These are phyloP conservation scores for Anorthoa munda DNA, from an alignment of 2,888 invertebrate species.

Conservation along the genomic window DNA sequence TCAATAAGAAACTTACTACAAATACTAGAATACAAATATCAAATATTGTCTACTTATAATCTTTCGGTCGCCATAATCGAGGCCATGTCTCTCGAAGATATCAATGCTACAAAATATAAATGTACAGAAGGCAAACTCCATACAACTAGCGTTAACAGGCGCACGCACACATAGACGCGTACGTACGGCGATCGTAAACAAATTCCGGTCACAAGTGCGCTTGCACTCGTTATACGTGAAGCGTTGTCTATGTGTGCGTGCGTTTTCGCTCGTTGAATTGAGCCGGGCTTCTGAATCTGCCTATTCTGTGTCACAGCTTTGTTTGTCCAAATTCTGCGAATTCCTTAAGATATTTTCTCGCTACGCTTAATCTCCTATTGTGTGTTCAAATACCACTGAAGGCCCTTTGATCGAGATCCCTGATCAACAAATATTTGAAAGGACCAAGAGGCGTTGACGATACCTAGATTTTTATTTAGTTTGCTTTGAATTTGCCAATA, in stretches of 20 bases:
- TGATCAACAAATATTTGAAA: conserved; percentile 49
- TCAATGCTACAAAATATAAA: neutral
- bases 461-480: conserved; percentile 17
- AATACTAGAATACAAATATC: conserved; percentile 9
- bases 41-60: conserved; percentile 22
- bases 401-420: conserved; percentile 51
- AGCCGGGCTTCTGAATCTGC: neutral
- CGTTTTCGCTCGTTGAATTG: neutral
- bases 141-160: neutral
- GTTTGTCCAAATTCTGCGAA: conserved; percentile 59
- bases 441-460: conserved; percentile 18
- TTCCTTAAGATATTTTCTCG: conserved; percentile 53
- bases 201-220: neutral
- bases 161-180: neutral
- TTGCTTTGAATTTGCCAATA: conserved; percentile 22
- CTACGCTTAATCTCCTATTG: conserved; percentile 53
- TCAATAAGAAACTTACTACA: neutral
- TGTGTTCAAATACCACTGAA: conserved; percentile 51
- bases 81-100: conserved; percentile 23
- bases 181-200: neutral
- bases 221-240: neutral
- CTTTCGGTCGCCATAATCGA: conserved; percentile 26
- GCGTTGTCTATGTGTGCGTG: neutral
- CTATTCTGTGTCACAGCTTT: conserved; percentile 24
- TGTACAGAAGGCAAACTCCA: conserved; percentile 2